Conservation (phyloP, 53 echinoderm and acorn worm genomes). For the Holothuria scabra region DNA sequence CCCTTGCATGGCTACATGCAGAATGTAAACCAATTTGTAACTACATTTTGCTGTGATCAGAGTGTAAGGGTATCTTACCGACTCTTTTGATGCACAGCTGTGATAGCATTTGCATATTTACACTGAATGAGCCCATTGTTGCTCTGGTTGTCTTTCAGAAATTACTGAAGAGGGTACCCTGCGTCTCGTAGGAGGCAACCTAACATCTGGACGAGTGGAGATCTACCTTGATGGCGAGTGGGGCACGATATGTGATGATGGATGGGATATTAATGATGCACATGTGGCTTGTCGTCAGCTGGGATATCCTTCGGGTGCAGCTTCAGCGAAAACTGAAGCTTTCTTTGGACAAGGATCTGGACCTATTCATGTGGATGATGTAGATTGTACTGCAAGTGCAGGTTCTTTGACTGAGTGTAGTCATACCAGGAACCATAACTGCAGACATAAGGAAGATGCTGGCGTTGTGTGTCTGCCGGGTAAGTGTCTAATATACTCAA, state of each 20-base stretch:
- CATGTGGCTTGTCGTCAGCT: conserved; percentile 36
- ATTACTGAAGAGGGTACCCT: no score
- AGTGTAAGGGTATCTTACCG: no score
- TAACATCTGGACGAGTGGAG: conserved; percentile 35
- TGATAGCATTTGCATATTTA: no score
- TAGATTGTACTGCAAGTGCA: conserved; percentile 23
- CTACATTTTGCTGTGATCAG: no score
- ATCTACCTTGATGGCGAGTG: conserved; percentile 31
- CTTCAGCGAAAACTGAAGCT: background rate
- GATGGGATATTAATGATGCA: conserved; percentile 27
- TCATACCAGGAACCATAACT: conserved; percentile 2
- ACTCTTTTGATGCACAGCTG: no score
- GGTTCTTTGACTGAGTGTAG: conserved; percentile 13
- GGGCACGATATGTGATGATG: conserved; percentile 43
- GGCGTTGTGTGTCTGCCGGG: background rate
- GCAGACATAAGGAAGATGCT: background rate
- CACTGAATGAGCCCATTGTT: no score
- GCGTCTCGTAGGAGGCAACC: no score
- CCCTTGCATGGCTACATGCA: no score
- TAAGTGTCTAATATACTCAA: no score
- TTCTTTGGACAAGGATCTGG: conserved; percentile 24
- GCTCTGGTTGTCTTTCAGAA: no score
- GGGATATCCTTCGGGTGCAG: conserved; percentile 9
- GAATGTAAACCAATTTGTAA: no score
- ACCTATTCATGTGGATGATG: conserved; percentile 13